Conservation (phyloP, 2,888 invertebrate genomes). For the Calliscelio sp. region DNA sequence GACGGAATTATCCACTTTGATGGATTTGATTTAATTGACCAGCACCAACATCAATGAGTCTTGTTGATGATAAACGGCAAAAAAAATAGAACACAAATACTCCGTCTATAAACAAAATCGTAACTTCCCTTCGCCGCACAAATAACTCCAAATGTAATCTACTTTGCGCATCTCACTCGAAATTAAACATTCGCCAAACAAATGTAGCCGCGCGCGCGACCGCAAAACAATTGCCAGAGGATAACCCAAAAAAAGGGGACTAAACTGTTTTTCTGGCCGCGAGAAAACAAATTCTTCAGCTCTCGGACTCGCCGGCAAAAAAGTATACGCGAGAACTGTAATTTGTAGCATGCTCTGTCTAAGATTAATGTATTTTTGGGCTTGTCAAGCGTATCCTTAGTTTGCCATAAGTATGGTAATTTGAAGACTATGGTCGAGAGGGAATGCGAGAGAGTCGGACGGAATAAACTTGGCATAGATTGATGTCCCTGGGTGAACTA, state of each 20-base stretch:
- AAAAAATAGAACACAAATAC: no score
- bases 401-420: constrained; percentile 64
- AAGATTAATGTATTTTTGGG: constrained; percentile 60
- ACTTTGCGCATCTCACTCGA: no score
- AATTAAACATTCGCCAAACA: constrained; percentile 3
- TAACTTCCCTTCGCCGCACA: no score
- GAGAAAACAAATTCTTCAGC: constrained; percentile 46
- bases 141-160: no score
- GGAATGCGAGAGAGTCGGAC: constrained; percentile 33
- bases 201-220: not conserved
- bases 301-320: constrained; percentile 16
- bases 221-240: constrained; percentile 16
- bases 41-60: no score
- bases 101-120: no score
- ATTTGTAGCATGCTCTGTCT: constrained; percentile 49
- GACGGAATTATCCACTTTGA: no score
- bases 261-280: constrained; percentile 18
- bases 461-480: constrained; percentile 66
- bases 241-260: not conserved
- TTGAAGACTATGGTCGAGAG: constrained; percentile 41
- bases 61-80: no score
- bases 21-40: no score
- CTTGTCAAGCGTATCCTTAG: constrained; percentile 56
- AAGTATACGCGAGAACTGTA: constrained; percentile 33
- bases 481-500: constrained; percentile 66